A percentile compares a stretch with the other conserved stretches of the same genome.
Evolutionary conservation across 2,888 invertebrate genomes (phyloP).

Genomic region (Schizaphis graminum): DNA sequence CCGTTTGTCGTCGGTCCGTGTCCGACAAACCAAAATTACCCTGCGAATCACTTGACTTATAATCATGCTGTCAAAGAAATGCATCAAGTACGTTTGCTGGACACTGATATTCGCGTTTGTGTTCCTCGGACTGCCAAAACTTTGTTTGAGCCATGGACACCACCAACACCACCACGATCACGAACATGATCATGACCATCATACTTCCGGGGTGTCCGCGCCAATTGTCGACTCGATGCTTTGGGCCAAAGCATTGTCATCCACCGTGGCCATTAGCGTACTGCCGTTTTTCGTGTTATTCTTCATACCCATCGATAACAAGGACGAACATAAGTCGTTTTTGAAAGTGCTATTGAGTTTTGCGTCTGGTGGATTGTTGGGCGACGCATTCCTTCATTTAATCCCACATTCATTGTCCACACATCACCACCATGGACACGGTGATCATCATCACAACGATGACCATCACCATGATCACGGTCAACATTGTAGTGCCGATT

Average conservation of each 20-base stretch:
- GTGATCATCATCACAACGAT: slow-evolving; percentile 64
- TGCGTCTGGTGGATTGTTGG: slow-evolving; percentile 94
- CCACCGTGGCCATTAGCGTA: slow-evolving; percentile 93
- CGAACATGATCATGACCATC: slow-evolving; percentile 71
- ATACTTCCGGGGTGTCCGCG: slow-evolving; percentile 65
- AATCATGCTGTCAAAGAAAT: slow-evolving; percentile 34
- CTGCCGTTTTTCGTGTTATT: slow-evolving; percentile 95
- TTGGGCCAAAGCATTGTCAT: slow-evolving; percentile 87
- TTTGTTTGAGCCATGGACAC: slow-evolving; percentile 70
- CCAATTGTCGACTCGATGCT: slow-evolving; percentile 69
- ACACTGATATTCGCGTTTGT: slow-evolving; percentile 57
- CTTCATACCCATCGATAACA: slow-evolving; percentile 91
- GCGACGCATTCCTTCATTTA: slow-evolving; percentile 98
- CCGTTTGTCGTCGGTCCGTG: neutral
- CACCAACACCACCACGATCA: slow-evolving; percentile 70
- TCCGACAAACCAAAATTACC: neutral
- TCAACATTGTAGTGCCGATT: slow-evolving; percentile 70
- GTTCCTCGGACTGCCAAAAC: slow-evolving; percentile 63
- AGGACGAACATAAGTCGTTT: slow-evolving; percentile 85
- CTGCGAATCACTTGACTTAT: neutral
- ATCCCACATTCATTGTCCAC: slow-evolving; percentile 94
- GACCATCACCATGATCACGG: slow-evolving; percentile 71
- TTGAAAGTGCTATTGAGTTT: slow-evolving; percentile 92
- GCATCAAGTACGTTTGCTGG: slow-evolving; percentile 17
- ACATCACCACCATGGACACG: slow-evolving; percentile 71